A percentile compares a stretch with the other conserved stretches of the same genome.
Conservation (phyloP, 1,140 invertebrate genomes). For the Euura saliciscinereae region DNA sequence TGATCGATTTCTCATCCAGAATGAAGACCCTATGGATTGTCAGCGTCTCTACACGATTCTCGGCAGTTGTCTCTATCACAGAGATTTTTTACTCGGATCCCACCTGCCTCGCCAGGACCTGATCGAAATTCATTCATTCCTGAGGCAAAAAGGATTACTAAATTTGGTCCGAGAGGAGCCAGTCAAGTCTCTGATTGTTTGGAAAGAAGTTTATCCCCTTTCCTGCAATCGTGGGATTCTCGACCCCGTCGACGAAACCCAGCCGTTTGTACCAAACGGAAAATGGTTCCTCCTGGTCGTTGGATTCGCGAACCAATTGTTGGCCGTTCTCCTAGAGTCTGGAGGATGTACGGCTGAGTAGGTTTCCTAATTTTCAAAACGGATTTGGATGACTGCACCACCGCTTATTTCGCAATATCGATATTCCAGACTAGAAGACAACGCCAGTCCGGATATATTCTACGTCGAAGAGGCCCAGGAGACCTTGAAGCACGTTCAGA, state of each 20-base stretch:
- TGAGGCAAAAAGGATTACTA: slow-evolving; percentile 71
- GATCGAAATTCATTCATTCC: slow-evolving; percentile 72
- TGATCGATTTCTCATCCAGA: slow-evolving; percentile 59
- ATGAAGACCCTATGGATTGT: slow-evolving; percentile 77
- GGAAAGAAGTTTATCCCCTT: slow-evolving; percentile 73
- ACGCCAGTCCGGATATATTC: slow-evolving; percentile 64
- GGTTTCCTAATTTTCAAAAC: slow-evolving; percentile 34
- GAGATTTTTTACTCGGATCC: slow-evolving; percentile 72
- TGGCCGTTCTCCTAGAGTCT: slow-evolving; percentile 75
- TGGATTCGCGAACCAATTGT: slow-evolving; percentile 72
- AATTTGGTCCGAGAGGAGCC: slow-evolving; percentile 68
- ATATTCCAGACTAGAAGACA: slow-evolving; percentile 50
- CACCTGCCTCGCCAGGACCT: slow-evolving; percentile 75
- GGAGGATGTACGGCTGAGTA: slow-evolving; percentile 64
- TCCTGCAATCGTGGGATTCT: slow-evolving; percentile 51
- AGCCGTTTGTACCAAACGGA: slow-evolving; percentile 57
- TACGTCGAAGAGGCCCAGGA: slow-evolving; percentile 75
- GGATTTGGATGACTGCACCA: slow-evolving; percentile 3
- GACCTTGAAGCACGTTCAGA: slow-evolving; percentile 70
- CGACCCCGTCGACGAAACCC: slow-evolving; percentile 36
- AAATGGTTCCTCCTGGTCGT: slow-evolving; percentile 77
- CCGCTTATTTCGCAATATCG: slow-evolving; percentile 29
- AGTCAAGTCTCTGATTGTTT: slow-evolving; percentile 74
- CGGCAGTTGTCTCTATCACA: slow-evolving; percentile 75
- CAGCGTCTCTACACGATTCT: slow-evolving; percentile 78